These are phyloP conservation scores for Erannis defoliaria DNA, from an alignment of 2,888 invertebrate genomes.

Conservation along the genomic window DNA sequence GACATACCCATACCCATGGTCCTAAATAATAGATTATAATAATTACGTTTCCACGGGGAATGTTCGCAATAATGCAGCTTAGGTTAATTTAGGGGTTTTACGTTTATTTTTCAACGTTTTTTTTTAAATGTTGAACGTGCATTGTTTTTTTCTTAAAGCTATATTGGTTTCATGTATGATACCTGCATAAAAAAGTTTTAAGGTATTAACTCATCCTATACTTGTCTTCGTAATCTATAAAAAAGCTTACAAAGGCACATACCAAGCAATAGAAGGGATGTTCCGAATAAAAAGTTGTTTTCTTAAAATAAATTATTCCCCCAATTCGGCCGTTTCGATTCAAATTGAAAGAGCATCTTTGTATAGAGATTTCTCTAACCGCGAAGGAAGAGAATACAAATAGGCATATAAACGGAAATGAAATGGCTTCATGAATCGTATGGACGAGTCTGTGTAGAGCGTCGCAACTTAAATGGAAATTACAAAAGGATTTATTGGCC, in stretches of 20 bases:
- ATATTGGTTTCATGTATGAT: not conserved
- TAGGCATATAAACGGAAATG: conserved; percentile 81
- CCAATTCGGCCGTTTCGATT: conserved; percentile 82
- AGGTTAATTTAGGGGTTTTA: not conserved
- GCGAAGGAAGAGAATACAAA: conserved; percentile 80
- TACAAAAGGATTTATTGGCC: conserved; percentile 56
- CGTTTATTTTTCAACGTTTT: too few relatives aligned
- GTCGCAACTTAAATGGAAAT: conserved; percentile 63
- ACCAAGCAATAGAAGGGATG: conserved; percentile 63
- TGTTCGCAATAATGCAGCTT: not conserved
- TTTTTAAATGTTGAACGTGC: too few relatives aligned
- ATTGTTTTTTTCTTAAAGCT: too few relatives aligned
- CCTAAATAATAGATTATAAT: not conserved
- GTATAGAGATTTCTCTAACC: conserved; percentile 82
- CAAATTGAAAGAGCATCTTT: conserved; percentile 82
- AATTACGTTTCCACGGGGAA: not conserved
- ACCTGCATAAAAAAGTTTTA: not conserved
- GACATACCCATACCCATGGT: too few relatives aligned
- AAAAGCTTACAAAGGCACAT: conserved; percentile 59
- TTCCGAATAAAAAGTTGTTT: conserved; percentile 74
- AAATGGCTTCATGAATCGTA: conserved; percentile 78
- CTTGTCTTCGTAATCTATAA: conserved; percentile 16
- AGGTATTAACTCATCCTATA: not conserved
- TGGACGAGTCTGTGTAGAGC: conserved; percentile 65
- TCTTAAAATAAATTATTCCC: conserved; percentile 78